These are phyloP conservation scores for Cheilosia urbana DNA, from an alignment of 2,888 invertebrate genomes.

Conservation along the genomic window DNA sequence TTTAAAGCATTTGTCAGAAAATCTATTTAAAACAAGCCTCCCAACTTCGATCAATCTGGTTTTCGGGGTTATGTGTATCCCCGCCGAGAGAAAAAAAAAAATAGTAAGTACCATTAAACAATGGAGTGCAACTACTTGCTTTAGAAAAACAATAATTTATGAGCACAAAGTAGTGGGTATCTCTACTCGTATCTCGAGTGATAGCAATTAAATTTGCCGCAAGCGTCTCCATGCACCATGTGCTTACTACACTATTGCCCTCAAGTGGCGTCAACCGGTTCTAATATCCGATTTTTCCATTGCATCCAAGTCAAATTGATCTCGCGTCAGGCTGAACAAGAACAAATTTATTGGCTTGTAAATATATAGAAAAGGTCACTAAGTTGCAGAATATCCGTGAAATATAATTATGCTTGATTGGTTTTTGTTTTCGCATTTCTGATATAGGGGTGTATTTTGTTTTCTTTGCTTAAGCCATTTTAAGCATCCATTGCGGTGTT, in stretches of 20 bases:
- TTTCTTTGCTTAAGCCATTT: neutral
- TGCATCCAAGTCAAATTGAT: conserved; percentile 2
- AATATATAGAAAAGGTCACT: neutral
- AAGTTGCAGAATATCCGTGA: conserved; percentile 15
- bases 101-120: too few relatives aligned
- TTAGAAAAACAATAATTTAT: too few relatives aligned
- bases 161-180: too few relatives aligned
- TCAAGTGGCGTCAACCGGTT: conserved; percentile 26
- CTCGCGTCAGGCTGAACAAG: neutral
- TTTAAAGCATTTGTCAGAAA: too few relatives aligned
- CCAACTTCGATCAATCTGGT: too few relatives aligned
- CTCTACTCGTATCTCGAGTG: neutral
- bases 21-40: too few relatives aligned
- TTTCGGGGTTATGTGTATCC: too few relatives aligned
- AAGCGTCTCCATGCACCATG: neutral
- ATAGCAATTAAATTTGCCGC: neutral
- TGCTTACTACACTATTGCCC: conserved; percentile 1
- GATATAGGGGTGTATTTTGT: too few relatives aligned
- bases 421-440: too few relatives aligned
- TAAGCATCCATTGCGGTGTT: conserved; percentile 1
- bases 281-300: neutral
- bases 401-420: conserved; percentile 8
- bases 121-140: too few relatives aligned
- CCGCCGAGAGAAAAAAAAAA: too few relatives aligned
- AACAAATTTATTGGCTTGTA: conserved; percentile 18